Conservation (phyloP, 2,888 invertebrate species). For the Hirtodrosophila histrioides region DNA sequence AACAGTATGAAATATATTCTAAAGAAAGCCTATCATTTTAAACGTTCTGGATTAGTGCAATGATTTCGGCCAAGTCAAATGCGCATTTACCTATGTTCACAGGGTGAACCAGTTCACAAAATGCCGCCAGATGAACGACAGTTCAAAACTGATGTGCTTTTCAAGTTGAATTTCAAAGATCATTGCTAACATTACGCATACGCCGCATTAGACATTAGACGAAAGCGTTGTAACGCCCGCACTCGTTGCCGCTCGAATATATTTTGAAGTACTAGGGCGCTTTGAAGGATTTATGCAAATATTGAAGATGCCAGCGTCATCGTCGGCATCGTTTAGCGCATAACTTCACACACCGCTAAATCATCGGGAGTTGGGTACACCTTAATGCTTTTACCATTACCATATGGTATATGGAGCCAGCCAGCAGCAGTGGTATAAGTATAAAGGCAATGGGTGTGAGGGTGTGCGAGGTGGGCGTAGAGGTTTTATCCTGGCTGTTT, state of each 20-base stretch:
- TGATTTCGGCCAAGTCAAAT: too few relatives aligned
- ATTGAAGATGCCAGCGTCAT: conserved; percentile 67
- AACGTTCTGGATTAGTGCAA: too few relatives aligned
- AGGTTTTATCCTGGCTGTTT: conserved; percentile 41
- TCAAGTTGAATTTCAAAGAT: conserved; percentile 27
- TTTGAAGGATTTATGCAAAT: conserved; percentile 78
- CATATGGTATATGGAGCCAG: conserved; percentile 47
- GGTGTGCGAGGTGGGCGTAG: background rate
- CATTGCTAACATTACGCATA: conserved; percentile 48
- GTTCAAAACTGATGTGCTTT: conserved; percentile 6
- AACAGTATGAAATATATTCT: too few relatives aligned
- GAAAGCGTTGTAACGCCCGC: conserved; percentile 37
- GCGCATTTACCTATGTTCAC: background rate
- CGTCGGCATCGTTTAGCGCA: conserved; percentile 69
- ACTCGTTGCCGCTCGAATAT: conserved; percentile 56
- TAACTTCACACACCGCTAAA: conserved; percentile 64
- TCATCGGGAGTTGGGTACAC: conserved; percentile 53
- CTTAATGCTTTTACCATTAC: conserved; percentile 78
- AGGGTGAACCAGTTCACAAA: conserved; percentile 5
- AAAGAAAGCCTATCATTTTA: too few relatives aligned
- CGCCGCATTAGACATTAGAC: conserved; percentile 63
- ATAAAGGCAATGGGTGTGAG: background rate
- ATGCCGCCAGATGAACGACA: conserved; percentile 10
- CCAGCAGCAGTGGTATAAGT: conserved; percentile 6
- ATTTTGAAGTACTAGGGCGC: conserved; percentile 53